These are phyloP conservation scores for Ctena decussata DNA, from an alignment of 2,888 invertebrate species.

Conservation along the genomic window DNA sequence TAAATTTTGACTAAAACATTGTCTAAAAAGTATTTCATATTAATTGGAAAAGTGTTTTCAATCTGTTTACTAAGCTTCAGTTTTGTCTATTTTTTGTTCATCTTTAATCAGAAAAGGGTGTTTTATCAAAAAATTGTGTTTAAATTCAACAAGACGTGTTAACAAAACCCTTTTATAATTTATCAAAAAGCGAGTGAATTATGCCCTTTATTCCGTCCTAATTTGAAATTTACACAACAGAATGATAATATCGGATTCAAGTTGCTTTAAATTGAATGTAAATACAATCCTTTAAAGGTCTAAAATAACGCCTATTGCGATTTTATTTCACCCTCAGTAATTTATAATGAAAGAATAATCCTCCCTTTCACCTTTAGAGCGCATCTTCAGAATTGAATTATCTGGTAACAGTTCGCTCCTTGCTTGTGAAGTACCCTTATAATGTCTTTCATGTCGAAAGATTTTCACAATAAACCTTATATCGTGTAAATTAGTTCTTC, in stretches of 20 bases:
- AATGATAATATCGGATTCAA: slow-evolving; percentile 10
- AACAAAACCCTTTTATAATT: slow-evolving; percentile 4
- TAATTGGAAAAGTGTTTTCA: too few species aligned
- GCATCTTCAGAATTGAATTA: slow-evolving; percentile 38
- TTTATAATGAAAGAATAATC: background rate
- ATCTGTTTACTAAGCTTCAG: too few species aligned
- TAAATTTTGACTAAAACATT: too few species aligned
- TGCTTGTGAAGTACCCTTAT: slow-evolving; percentile 55
- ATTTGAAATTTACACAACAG: slow-evolving; percentile 17
- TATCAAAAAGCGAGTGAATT: slow-evolving; percentile 14
- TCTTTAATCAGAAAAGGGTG: too few species aligned
- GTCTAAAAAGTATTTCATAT: too few species aligned
- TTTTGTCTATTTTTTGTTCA: too few species aligned
- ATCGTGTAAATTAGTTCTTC: slow-evolving; percentile 56
- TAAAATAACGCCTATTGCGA: slow-evolving; percentile 5
- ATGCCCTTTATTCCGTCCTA: slow-evolving; percentile 5
- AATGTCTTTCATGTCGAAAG: slow-evolving; percentile 60
- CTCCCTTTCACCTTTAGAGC: slow-evolving; percentile 8
- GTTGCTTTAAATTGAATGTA: slow-evolving; percentile 16
- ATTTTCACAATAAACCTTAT: slow-evolving; percentile 55
- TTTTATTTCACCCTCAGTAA: background rate
- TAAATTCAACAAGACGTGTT: background rate
- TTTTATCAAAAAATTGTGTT: background rate
- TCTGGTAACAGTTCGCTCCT: slow-evolving; percentile 54
- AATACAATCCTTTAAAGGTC: slow-evolving; percentile 4